phyloP scores from a whole-genome alignment of 2,113 vertebrate genomes.

The Pleuronectes platessa region DNA sequence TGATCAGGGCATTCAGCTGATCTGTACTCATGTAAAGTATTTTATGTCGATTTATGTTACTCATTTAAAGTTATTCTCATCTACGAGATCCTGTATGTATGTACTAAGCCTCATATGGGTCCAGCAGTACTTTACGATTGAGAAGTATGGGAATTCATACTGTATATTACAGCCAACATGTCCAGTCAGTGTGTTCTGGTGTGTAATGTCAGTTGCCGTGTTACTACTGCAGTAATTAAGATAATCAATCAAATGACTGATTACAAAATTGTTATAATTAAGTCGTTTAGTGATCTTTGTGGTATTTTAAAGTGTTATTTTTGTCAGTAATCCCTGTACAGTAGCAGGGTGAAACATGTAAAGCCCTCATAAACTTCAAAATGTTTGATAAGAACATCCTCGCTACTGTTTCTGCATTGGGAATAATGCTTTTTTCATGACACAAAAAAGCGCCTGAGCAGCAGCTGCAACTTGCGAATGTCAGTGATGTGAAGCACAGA shows the following conservation, averaged over 20 bases:
- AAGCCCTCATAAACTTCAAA: neutral
- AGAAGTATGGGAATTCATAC: no score
- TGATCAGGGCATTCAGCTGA: neutral
- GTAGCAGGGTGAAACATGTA: neutral
- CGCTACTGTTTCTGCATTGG: neutral
- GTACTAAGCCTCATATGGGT: neutral
- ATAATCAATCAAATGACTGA: neutral
- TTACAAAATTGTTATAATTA: neutral
- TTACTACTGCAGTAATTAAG: neutral
- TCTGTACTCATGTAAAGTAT: constrained; percentile 13
- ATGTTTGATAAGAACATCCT: neutral
- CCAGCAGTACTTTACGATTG: no score
- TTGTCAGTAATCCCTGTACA: neutral
- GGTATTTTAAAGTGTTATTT: neutral
- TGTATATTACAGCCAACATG: no score
- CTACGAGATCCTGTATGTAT: neutral
- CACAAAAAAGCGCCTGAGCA: neutral
- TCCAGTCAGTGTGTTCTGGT: no score
- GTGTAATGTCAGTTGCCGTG: no score
- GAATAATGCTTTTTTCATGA: neutral
- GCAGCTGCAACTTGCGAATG: constrained; percentile 9
- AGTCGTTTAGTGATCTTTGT: no score
- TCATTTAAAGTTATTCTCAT: neutral
- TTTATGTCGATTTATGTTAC: neutral
- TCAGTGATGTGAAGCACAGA: constrained; percentile 8